Conservation (phyloP, 2,888 invertebrate species). For the Latrodectus hesperus region DNA sequence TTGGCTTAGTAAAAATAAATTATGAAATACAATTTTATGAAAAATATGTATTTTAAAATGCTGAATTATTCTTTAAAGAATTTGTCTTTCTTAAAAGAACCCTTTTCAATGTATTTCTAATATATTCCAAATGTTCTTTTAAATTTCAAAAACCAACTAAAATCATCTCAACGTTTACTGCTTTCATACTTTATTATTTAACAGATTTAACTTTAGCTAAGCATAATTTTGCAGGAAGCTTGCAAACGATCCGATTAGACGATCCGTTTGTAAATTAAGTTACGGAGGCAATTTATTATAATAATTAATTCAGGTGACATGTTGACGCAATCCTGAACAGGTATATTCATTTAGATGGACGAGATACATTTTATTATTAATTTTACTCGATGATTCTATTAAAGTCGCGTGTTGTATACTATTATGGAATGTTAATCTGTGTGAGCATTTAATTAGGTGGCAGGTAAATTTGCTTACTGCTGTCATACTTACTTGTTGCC, state of each 20-base stretch:
- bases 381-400: slow-evolving; percentile 19
- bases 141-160: no score
- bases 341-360: slow-evolving; percentile 27
- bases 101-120: no score
- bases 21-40: no score
- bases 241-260: background rate
- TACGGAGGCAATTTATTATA: slow-evolving; percentile 35
- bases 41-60: no score
- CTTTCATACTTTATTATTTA: no score
- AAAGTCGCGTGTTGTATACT: slow-evolving; percentile 7
- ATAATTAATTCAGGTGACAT: slow-evolving; percentile 48
- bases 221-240: no score
- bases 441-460: slow-evolving; percentile 30
- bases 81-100: no score
- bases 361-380: slow-evolving; percentile 34
- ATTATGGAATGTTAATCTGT: slow-evolving; percentile 32
- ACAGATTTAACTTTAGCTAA: no score
- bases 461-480: slow-evolving; percentile 24
- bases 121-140: no score
- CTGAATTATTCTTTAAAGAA: no score
- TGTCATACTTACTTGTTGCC: background rate
- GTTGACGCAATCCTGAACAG: slow-evolving; percentile 24
- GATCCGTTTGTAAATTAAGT: slow-evolving; percentile 44
- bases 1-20: no score
- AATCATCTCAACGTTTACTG: no score